Evolutionary conservation across 2,113 vertebrate genomes (phyloP).

Genomic region (Collichthys lucidus): DNA sequence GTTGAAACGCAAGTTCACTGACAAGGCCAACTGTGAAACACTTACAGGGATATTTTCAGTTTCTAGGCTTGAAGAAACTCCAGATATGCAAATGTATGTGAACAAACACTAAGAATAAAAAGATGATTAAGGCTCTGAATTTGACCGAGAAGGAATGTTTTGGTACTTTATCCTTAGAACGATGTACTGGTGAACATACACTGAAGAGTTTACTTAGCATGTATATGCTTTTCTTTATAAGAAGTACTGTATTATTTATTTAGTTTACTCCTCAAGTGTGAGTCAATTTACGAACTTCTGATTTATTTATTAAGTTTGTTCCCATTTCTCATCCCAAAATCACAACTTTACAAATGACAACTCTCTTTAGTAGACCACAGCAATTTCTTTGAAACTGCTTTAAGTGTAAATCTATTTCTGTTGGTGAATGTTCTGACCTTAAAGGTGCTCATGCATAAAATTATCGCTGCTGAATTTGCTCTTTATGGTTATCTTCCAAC

Average conservation of each 20-base stretch:
- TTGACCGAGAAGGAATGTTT: not conserved
- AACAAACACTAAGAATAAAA: too few relatives aligned
- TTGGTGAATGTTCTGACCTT: conserved; percentile 43
- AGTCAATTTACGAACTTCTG: not conserved
- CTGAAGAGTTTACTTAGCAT: not conserved
- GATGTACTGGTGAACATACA: not conserved
- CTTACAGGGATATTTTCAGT: too few relatives aligned
- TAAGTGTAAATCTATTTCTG: conserved; percentile 50
- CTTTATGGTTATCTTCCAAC: conserved; percentile 52
- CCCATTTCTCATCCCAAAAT: not conserved
- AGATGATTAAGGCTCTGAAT: not conserved
- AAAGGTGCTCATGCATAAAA: conserved; percentile 56
- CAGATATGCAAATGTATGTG: too few relatives aligned
- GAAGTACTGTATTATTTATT: not conserved
- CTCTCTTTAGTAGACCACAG: conserved; percentile 20
- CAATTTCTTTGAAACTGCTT: conserved; percentile 40
- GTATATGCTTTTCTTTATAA: not conserved
- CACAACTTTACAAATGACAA: conserved; percentile 19
- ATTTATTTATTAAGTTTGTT: not conserved
- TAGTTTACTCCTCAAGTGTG: not conserved
- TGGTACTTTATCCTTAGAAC: not conserved
- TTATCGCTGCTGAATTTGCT: conserved; percentile 38
- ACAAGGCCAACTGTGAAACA: too few relatives aligned
- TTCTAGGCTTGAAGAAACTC: too few relatives aligned
- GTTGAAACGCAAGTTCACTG: too few relatives aligned